phyloP scores from a whole-genome alignment of 2,888 invertebrate genomes.

The Tubulanus polymorphus region DNA sequence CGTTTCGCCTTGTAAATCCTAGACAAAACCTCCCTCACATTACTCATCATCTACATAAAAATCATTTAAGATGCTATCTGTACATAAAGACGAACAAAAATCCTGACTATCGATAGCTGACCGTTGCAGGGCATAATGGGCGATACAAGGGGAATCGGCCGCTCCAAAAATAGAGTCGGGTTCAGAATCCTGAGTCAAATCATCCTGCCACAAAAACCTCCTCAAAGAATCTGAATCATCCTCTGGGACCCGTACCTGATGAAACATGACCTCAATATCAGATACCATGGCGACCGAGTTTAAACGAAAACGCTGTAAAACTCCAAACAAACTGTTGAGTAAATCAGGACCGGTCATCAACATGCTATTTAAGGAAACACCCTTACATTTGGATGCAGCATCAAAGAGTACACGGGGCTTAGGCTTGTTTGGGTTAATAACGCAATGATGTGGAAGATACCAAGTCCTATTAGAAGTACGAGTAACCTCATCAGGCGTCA shows the following conservation, averaged over 20 bases:
- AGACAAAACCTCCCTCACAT: constrained; percentile 1
- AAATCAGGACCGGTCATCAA: constrained; percentile 4
- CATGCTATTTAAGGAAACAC: background rate
- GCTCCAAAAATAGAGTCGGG: constrained; percentile 3
- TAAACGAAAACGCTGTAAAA: constrained; percentile 1
- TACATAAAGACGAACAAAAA: background rate
- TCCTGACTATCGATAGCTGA: constrained; percentile 1
- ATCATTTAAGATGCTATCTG: constrained; percentile 1
- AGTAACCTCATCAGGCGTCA: background rate
- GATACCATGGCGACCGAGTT: background rate
- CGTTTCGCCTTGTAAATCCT: background rate
- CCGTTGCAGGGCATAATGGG: constrained; percentile 2
- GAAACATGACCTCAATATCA: constrained; percentile 4
- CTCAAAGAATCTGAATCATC: background rate
- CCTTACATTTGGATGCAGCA: constrained; percentile 1
- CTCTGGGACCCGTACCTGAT: background rate
- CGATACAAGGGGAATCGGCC: background rate
- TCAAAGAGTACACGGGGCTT: constrained; percentile 12
- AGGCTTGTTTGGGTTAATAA: constrained; percentile 10
- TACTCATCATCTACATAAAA: constrained; percentile 11
- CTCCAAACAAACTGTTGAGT: constrained; percentile 3
- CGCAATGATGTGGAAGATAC: constrained; percentile 13
- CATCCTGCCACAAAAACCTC: constrained; percentile 1
- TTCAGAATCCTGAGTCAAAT: background rate
- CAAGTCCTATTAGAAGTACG: background rate